Evolutionary conservation across 2,113 vertebrate genomes (phyloP), one percentile per base, ranked within the genome.

Genomic region (Mesoclemmys tuberculata): DNA sequence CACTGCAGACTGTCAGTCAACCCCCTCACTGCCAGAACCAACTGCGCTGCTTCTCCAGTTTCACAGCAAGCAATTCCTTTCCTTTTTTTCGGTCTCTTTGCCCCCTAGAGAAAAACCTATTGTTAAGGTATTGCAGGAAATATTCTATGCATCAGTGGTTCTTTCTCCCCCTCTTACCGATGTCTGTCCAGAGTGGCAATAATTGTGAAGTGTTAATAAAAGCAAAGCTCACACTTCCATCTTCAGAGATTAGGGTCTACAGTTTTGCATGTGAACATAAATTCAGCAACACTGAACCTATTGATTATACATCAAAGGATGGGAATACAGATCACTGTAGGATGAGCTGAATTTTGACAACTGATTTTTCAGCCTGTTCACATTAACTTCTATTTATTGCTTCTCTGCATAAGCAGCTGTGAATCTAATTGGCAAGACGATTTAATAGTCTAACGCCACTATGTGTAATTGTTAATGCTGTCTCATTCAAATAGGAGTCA

Each of bases 1-100:
- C 98, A 98, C 98, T 98, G 99, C 99, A 99, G 99, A 99, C 99
- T 99, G 99, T 98, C 99, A 98, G 91, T 97, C 97, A 90, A 95
- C 97, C 97, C 97, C 97, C 96, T 98, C 98, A 98, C 97, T 96
- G 93, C 97, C 96, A 97, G 97, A 98, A 96, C 97, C 97, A 93
- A 97, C 95, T 78, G 98, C 94, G 85, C 96, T 84, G 96, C 96
- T 94, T 94, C 74, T 41, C 83, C 95, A 93, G 94, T 95, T 97
- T 49, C 91, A 84, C 1, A 95, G 96, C 94, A 90, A 94, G 92
- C 96, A 74, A 91, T 89, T 71, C 88, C 94, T 82, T 90, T 80
- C 84, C 90, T 94, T 87, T 94, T 82, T 83, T 11, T 18, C 64
- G 38, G 18, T 93, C 95, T 49, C 74, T 49, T 78, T 49, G 74